Conservation (phyloP, 2,888 invertebrate genomes). For the Himalopsyche kuldschensis region DNA sequence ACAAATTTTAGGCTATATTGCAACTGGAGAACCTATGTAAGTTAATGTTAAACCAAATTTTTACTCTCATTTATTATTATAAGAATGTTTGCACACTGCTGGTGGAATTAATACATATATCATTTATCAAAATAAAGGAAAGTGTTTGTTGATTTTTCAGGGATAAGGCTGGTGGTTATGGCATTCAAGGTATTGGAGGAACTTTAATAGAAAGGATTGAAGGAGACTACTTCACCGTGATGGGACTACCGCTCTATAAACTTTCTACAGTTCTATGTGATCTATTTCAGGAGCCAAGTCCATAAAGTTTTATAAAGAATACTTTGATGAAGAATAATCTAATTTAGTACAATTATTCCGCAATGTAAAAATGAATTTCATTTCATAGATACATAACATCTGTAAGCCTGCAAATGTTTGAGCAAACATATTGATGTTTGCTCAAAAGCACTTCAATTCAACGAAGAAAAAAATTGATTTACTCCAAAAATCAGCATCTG, state of each 20-base stretch:
- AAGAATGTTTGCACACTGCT: no score
- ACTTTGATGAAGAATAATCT: not conserved
- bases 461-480: no score
- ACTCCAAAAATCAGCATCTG: no score
- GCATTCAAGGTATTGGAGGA: slow-evolving; percentile 82
- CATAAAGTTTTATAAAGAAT: not conserved
- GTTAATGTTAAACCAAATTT: no score
- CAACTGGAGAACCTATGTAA: slow-evolving; percentile 88
- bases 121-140: slow-evolving; percentile 22
- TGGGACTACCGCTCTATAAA: slow-evolving; percentile 80
- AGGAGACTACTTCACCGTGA: slow-evolving; percentile 87
- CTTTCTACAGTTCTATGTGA: slow-evolving; percentile 59
- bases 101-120: no score
- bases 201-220: slow-evolving; percentile 79
- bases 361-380: no score
- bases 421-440: no score
- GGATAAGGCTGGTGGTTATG: slow-evolving; percentile 91
- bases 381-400: no score
- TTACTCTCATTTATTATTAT: no score
- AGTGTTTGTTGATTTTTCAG: slow-evolving; percentile 48
- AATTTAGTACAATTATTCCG: not conserved
- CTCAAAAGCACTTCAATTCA: no score
- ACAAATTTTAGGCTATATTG: slow-evolving; percentile 81
- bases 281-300: slow-evolving; percentile 44
- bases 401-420: no score